Evolutionary conservation across 2,113 vertebrate genomes (phyloP), one percentile per base, ranked within the genome.

Genomic region (Microtus pennsylvanicus): DNA sequence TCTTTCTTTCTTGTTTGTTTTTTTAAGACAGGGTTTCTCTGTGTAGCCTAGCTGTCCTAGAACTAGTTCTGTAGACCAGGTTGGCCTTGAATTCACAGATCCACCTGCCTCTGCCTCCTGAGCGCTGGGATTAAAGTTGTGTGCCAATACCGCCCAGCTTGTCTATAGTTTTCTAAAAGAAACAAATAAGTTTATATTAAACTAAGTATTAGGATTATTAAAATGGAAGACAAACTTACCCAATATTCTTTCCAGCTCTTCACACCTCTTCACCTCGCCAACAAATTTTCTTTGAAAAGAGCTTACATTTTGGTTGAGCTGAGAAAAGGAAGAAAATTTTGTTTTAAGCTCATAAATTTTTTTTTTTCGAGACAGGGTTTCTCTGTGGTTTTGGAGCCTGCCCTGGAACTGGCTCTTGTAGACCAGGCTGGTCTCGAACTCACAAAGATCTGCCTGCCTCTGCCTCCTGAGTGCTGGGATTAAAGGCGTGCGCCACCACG

Each of bases 241-340:
- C 16, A 99, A 98, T 96, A 99, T 99, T 95, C 99, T 99, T 97
- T 99, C 99, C 98, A 99, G 99, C 80, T 99, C 99, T 98, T 99
- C 99, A 97, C 99, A 99, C 89, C 99, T 99, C 98, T 99, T 99
- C 67, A 99, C 99, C 98, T 99, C 99, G n/a, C 98, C 99, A 90
- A 99, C 99, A 83, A 99, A 99, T 97, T 99, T 99, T 92, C 99
- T 99, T 97, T 99, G 99, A 97, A 99, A 99, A 52, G 99, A 96
- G 89, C 99, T 99, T 2, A 99, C 99, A 87, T 97, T 99, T 90
- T 99, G 99, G 93, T 99, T 99, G 96, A 99, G 99, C 99, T 99
- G 98, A 91, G 98, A 97, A 98, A 97, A 87, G 89, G 14, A 91
- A 3, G 75, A 96, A 90, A 96, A 97, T 90, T 4, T 5, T 0